Conservation (phyloP, 2,797 vertebrate species). For the Somateria mollissima region DNA sequence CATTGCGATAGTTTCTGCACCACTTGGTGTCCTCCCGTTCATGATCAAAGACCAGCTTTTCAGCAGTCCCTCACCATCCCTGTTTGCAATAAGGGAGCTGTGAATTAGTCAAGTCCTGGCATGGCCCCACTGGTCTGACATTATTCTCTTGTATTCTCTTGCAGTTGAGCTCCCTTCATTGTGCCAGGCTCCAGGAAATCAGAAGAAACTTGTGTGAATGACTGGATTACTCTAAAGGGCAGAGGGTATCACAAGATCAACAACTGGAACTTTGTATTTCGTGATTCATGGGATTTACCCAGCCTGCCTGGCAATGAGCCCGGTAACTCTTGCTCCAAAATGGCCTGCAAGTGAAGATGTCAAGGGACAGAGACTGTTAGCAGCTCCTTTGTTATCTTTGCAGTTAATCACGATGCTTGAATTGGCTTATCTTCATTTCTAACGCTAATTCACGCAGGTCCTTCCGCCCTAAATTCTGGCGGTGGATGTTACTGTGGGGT, state of each 20-base stretch:
- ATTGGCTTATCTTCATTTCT: background rate
- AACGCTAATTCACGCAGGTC: background rate
- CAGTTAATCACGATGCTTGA: background rate
- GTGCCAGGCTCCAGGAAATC: conserved; percentile 39
- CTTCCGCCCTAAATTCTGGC: background rate
- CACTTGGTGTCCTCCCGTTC: background rate
- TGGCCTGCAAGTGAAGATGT: conserved; percentile 26
- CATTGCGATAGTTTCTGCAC: background rate
- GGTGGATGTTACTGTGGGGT: background rate
- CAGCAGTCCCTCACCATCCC: background rate
- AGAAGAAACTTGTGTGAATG: conserved; percentile 33
- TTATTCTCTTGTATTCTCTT: background rate
- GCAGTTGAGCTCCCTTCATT: background rate
- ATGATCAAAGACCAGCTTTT: conserved; percentile 19
- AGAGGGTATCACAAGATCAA: conserved; percentile 60
- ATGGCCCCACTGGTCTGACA: background rate
- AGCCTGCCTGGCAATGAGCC: conserved; percentile 41
- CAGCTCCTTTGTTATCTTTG: conserved; percentile 7
- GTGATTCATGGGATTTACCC: conserved; percentile 52
- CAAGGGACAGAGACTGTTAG: background rate
- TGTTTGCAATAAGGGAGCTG: background rate
- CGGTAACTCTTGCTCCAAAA: conserved; percentile 23
- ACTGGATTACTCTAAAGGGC: conserved; percentile 49
- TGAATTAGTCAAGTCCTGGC: background rate
- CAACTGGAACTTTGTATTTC: conserved; percentile 58